These are phyloP conservation scores for Sinhomidia bicolor DNA, from an alignment of 2,888 invertebrate species.

Conservation along the genomic window DNA sequence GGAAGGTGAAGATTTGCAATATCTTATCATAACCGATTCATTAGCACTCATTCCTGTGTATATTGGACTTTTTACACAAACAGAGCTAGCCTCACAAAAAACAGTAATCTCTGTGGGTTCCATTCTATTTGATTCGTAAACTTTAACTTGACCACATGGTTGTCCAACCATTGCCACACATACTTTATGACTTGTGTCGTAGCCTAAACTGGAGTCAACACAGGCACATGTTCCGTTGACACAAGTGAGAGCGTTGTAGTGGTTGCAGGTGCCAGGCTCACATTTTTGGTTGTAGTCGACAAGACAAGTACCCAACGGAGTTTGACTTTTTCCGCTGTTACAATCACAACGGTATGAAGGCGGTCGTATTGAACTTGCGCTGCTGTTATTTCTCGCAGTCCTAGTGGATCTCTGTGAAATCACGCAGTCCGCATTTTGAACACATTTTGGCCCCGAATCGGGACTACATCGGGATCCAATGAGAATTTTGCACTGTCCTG, in stretches of 20 bases:
- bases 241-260: conserved; percentile 69
- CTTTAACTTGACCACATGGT: conserved; percentile 70
- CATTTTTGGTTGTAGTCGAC: conserved; percentile 72
- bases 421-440: conserved; percentile 66
- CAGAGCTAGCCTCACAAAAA: conserved; percentile 67
- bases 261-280: conserved; percentile 58
- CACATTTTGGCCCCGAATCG: conserved; percentile 57
- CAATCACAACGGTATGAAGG: conserved; percentile 62
- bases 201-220: conserved; percentile 70
- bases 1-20: conserved; percentile 18
- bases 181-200: conserved; percentile 64
- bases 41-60: conserved; percentile 33
- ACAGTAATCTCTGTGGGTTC: conserved; percentile 65
- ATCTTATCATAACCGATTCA: conserved; percentile 11
- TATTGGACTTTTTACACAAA: conserved; percentile 54
- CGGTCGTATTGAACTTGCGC: neutral
- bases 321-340: conserved; percentile 44
- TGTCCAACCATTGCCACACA: conserved; percentile 71
- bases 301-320: conserved; percentile 70
- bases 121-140: conserved; percentile 36
- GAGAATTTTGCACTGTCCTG: conserved; percentile 60
- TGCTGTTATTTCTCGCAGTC: conserved; percentile 4
- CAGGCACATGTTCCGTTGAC: conserved; percentile 72
- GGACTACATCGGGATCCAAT: conserved; percentile 61
- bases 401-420: neutral